phyloP scores from a whole-genome alignment of 2,888 invertebrate species.

The Lithosia quadra region DNA sequence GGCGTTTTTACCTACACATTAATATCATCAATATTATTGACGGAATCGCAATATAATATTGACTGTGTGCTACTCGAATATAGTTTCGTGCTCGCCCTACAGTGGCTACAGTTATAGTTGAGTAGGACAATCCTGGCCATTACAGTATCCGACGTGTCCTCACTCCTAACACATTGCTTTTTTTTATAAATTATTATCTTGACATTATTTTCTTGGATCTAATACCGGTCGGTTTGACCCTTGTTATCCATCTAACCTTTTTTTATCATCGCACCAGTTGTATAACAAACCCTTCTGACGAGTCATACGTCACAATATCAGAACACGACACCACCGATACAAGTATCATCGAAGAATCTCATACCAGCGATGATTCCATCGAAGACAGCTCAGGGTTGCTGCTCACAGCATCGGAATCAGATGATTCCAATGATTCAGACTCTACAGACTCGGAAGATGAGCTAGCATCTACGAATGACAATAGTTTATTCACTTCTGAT shows the following conservation, averaged over 20 bases:
- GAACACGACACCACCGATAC: slow-evolving; percentile 74
- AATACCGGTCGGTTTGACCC: background rate
- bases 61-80: too few relatives aligned
- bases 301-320: slow-evolving; percentile 67
- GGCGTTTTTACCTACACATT: too few relatives aligned
- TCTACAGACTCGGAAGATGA: background rate
- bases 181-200: too few relatives aligned
- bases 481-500: slow-evolving; percentile 5
- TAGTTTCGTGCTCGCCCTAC: too few relatives aligned
- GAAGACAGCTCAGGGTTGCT: background rate
- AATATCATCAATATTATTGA: too few relatives aligned
- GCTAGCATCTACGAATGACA: background rate
- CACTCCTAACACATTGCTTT: too few relatives aligned
- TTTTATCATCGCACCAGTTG: slow-evolving; percentile 20
- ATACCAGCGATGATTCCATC: background rate
- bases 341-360: slow-evolving; percentile 53
- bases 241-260: background rate
- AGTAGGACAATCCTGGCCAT: too few relatives aligned
- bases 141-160: too few relatives aligned
- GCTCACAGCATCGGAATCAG: background rate
- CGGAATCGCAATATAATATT: too few relatives aligned
- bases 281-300: slow-evolving; percentile 36
- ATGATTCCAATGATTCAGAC: background rate
- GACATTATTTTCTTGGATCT: too few relatives aligned
- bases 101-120: too few relatives aligned